phyloP scores from a whole-genome alignment of 2,888 invertebrate genomes.

The Cataglyphis altisquamis region DNA sequence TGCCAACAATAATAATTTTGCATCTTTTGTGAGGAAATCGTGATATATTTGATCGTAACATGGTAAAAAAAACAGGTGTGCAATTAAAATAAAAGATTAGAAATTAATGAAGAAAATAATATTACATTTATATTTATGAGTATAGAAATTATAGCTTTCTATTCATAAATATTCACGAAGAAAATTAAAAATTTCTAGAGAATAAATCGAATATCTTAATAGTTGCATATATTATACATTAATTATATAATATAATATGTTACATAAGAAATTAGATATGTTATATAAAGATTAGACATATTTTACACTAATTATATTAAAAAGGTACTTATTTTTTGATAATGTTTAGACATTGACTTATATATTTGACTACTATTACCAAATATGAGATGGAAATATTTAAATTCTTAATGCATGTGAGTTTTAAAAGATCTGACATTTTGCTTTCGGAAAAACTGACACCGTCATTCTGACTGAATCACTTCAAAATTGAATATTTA shows the following conservation, averaged over 20 bases:
- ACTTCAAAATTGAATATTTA: neutral
- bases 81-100: neutral
- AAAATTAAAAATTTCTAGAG: neutral
- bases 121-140: neutral
- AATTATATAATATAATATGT: neutral
- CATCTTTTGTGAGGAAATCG: neutral
- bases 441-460: neutral
- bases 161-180: neutral
- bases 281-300: neutral
- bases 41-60: slow-evolving; percentile 14
- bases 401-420: neutral
- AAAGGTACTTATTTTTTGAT: neutral
- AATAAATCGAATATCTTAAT: neutral
- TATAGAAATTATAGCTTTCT: neutral
- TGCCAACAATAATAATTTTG: slow-evolving; percentile 20
- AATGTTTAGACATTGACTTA: neutral
- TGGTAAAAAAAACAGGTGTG: neutral
- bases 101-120: neutral
- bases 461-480: neutral
- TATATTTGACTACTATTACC: neutral
- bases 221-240: neutral
- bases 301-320: neutral
- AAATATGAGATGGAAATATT: neutral
- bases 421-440: neutral
- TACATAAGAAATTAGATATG: neutral